Evolutionary conservation across 92 coral and sea anemone species (phyloP).

Genomic region (Metridium senile): DNA sequence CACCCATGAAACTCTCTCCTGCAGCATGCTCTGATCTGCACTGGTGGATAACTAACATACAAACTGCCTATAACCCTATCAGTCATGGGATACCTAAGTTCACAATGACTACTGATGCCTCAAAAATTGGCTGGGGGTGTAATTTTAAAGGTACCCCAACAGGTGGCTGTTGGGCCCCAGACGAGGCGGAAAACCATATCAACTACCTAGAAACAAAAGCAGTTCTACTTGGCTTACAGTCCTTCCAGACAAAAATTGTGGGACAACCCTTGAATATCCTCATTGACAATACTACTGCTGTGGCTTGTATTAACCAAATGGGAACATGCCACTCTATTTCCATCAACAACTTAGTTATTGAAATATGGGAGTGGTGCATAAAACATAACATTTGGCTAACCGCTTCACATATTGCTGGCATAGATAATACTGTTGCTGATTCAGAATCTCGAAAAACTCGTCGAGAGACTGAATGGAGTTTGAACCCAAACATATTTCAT

Average conservation of each 20-base stretch:
- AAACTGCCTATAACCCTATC: too few relatives aligned
- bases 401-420: conserved; percentile 45
- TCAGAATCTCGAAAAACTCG: conserved; percentile 30
- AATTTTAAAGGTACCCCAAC: conserved; percentile 17
- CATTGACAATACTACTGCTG: conserved; percentile 69
- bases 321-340: conserved; percentile 59
- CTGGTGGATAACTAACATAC: too few relatives aligned
- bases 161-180: conserved; percentile 66
- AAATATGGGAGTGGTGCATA: conserved; percentile 50
- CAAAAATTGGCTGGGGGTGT: too few relatives aligned
- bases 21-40: too few relatives aligned
- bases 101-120: too few relatives aligned
- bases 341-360: conserved; percentile 36
- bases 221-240: conserved; percentile 51
- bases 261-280: conserved; percentile 43
- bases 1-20: too few relatives aligned
- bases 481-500: conserved; percentile 23
- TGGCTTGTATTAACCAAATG: conserved; percentile 58
- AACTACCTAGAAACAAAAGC: conserved; percentile 58
- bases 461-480: conserved; percentile 42
- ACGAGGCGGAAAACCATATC: conserved; percentile 42
- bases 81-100: too few relatives aligned
- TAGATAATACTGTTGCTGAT: conserved; percentile 42
- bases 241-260: conserved; percentile 31
- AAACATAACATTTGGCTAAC: conserved; percentile 32